Conservation (phyloP, 2,113 vertebrate species). For the Galeopterus variegatus region DNA sequence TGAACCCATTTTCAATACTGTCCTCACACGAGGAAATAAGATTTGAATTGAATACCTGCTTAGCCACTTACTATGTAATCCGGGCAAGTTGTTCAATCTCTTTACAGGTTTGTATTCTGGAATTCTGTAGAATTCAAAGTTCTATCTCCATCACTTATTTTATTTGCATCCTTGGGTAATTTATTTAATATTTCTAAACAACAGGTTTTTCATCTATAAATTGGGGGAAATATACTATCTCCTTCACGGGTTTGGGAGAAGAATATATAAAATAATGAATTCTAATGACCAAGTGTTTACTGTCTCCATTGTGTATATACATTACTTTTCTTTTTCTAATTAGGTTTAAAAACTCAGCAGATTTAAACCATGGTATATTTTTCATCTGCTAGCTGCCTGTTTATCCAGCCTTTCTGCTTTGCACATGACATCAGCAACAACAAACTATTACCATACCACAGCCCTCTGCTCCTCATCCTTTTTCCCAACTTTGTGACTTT, state of each 20-base stretch:
- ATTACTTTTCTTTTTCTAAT: not conserved
- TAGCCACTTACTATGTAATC: not conserved
- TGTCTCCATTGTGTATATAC: fast-evolving
- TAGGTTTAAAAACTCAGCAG: not conserved
- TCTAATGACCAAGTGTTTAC: not conserved
- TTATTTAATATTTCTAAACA: not conserved
- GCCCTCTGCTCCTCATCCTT: not conserved
- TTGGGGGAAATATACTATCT: not conserved
- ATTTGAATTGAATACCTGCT: not conserved
- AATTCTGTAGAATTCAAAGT: not conserved
- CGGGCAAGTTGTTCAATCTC: not conserved
- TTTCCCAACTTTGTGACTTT: not conserved
- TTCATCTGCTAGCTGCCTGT: not conserved
- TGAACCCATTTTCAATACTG: not conserved
- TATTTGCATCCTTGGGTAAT: not conserved
- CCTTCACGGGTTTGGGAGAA: not conserved
- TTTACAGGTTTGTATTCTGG: not conserved
- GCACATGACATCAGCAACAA: not conserved
- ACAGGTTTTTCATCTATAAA: not conserved
- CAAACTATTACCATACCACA: fast-evolving
- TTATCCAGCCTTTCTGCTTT: not conserved
- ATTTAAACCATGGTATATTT: not conserved
- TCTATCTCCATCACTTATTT: not conserved
- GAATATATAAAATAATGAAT: not conserved
- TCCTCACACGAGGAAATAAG: not conserved